These are phyloP conservation scores for Huso huso DNA, from an alignment of 2,797 vertebrate species.

Conservation along the genomic window DNA sequence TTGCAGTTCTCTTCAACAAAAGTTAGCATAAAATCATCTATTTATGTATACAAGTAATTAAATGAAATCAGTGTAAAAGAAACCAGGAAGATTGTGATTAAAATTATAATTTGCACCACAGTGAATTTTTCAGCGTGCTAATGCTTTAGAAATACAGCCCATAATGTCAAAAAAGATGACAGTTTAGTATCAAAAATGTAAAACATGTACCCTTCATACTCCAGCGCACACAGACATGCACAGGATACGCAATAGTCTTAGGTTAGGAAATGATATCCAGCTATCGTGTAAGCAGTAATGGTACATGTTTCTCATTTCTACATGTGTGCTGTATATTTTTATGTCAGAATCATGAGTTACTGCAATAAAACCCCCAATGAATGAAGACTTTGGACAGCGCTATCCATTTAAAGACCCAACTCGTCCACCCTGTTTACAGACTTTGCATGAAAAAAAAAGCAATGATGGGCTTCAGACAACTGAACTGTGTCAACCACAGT, in stretches of 20 bases:
- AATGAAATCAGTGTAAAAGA: not conserved
- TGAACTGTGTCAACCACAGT: not conserved
- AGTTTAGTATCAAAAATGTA: not conserved
- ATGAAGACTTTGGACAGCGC: conserved; percentile 2
- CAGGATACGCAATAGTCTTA: conserved; percentile 44
- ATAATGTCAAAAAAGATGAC: not conserved
- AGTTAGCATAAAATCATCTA: too few species aligned
- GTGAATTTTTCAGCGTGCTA: not conserved
- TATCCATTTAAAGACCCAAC: not conserved
- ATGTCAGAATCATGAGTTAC: conserved; percentile 20
- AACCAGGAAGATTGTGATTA: not conserved
- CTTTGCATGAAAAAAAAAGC: not conserved
- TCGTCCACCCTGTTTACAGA: not conserved
- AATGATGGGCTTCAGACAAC: not conserved
- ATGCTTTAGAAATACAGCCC: not conserved
- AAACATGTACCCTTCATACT: not conserved
- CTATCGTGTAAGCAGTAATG: conserved; percentile 62
- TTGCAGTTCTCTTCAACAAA: too few species aligned
- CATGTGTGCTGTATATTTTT: conserved; percentile 51
- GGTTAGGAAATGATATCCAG: conserved; percentile 60
- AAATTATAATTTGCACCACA: not conserved
- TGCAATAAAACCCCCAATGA: conserved; percentile 4
- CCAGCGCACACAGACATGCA: not conserved
- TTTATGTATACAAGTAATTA: too few species aligned
- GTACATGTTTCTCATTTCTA: conserved; percentile 59